Conservation (phyloP, 1,140 invertebrate genomes). For the Neodiprion lecontei region DNA sequence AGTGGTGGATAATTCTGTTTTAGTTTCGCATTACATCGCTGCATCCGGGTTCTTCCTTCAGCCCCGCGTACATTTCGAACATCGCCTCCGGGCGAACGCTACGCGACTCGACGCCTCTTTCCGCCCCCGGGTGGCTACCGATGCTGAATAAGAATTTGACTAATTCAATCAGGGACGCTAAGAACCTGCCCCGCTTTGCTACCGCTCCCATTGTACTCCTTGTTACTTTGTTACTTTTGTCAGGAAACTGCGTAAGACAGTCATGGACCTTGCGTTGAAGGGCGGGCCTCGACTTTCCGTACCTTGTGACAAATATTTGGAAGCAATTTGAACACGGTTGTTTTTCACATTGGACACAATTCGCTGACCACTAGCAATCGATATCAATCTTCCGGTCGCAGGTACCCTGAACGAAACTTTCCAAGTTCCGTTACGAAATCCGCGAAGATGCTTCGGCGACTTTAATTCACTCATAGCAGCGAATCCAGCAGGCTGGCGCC, state of each 20-base stretch:
- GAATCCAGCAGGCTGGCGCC: neutral
- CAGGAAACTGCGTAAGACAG: neutral
- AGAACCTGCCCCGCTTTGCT: neutral
- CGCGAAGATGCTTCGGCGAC: neutral
- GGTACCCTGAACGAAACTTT: too few relatives aligned
- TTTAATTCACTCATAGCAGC: neutral
- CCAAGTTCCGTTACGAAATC: too few relatives aligned
- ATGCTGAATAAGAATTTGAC: slow-evolving; percentile 5
- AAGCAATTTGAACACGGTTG: slow-evolving; percentile 30
- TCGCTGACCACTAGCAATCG: too few relatives aligned
- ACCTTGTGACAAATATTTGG: neutral
- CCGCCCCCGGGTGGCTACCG: neutral
- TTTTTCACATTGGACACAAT: neutral
- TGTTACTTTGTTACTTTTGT: neutral
- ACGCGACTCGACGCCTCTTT: neutral
- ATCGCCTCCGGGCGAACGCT: neutral
- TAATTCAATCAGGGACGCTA: neutral
- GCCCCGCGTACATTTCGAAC: neutral
- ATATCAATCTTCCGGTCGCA: too few relatives aligned
- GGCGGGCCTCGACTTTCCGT: neutral
- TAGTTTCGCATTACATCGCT: slow-evolving; percentile 12
- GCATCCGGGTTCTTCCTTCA: neutral
- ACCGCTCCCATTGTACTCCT: neutral
- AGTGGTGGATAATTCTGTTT: slow-evolving; percentile 15
- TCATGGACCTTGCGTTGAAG: neutral